Base-by-base conservation (phyloP, 2,888 invertebrate species). In the Baccha elongata region DNA sequence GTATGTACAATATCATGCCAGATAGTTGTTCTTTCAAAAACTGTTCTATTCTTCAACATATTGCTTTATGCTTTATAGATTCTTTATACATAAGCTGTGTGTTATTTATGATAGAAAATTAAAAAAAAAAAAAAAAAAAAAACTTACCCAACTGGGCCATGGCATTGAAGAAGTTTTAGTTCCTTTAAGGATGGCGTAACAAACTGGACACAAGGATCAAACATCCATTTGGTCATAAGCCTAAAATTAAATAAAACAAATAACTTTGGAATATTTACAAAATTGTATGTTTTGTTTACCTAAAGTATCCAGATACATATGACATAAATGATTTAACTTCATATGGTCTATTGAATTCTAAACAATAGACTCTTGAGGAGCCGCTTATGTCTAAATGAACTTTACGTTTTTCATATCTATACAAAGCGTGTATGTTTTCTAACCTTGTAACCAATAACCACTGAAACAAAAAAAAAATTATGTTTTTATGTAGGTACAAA, bases 141-240 rank as follows among this genome's bases (percentile, higher is more conserved):
- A 3, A 68, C 92, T 92, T 92, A 96, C 96, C 97, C 96, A 64
- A 98, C 94, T 62, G 98, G 97, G 17, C 98, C 98, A 90, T 98
- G 98, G 87, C 96, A 97, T 90, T 95, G 96, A 86, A 95, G 92
- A 81, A 92, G 91, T 85, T 94, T 93, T 17, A 97, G 90, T 86
- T 93, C 93, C 86, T 93, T 93, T 73, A 98, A 91, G 3, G 96
- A 95, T 3, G 97, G 97, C 0, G 97, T 96, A 71, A 93, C 92
- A 68, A 96, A 93, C 86, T 96, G 95, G 88, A 94, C 94, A 88
- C 97, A 98, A 79, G 98, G 92, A 91, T 97, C 97, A 88, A 96
- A 96, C 40, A 95, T 97, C 97, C 97, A 98, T 91, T 97, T 97
- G 48, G 95, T 94, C 87, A 94, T 94, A 86, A 97, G 91, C 87